Base-by-base conservation (phyloP, 2,888 invertebrate genomes). In the Coecobrya sp. region DNA sequence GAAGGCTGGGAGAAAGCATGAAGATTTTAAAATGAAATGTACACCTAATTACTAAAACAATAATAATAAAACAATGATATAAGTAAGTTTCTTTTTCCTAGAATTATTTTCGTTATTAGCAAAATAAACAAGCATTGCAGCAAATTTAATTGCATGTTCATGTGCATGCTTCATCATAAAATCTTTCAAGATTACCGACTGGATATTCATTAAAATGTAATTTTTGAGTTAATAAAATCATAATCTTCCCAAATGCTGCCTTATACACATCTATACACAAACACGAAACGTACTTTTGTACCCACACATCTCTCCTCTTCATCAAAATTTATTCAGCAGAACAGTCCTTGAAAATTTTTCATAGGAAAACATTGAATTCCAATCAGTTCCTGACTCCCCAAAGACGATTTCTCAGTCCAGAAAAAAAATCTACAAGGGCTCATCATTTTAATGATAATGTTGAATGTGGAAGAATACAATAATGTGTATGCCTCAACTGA, bases 281-380 rank as follows among this genome's bases (percentile, higher is more conserved):
- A 25, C 79, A 52, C 52, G 10, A 49, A 52, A n/a, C 10, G 42
- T 42, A 65, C 27, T 73, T 79, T 79, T 55, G 70, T 73, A 73
- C 42, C n/a, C 55, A 55, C 16, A 42, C 36, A 8, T 82, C 82
- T 86, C 68, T 52, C 55, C n/a, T 73, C 70, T 87, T 42, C 87
- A 89, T 89, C 89, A 89, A 81, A 89, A 82, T 79, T 79, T 79
- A 79, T 52, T 89, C 70, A 73, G 85, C 76, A 85, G 79, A 86
- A 90, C 30, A 86, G 90, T 76, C 90, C 90, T 90, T 92, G 91
- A 85, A 85, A 68, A 42, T 79, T 76, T 42, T 87, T 87, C 70
- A 70, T 36, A 84, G 42, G 91, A 87, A 92, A 87, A 92, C 91
- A 92, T 91, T 73, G 86, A 92, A 92, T 92, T 92, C 91, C 91